Evolutionary conservation across 2,797 vertebrate species (phyloP).

Genomic region (Champsocephalus gunnari): DNA sequence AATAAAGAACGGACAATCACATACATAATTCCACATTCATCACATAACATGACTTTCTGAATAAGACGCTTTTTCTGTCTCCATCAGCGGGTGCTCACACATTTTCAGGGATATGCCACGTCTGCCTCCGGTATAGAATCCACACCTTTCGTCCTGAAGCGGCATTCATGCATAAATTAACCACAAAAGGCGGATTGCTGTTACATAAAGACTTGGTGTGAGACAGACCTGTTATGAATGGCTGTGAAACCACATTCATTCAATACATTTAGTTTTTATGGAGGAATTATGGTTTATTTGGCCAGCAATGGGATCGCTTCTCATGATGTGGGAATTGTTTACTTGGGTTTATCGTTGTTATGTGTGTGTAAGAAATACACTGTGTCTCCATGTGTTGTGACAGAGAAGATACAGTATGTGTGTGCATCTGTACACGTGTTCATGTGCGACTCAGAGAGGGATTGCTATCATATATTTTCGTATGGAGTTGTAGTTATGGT

Average conservation of each 20-base stretch:
- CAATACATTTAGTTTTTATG: neutral
- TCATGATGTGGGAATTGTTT: neutral
- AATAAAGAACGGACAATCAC: no score
- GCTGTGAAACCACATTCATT: slow-evolving; percentile 2
- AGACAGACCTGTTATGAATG: slow-evolving; percentile 2
- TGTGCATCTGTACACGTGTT: neutral
- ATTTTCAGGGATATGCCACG: slow-evolving; percentile 4
- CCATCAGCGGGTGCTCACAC: slow-evolving; percentile 17
- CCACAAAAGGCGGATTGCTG: slow-evolving; percentile 3
- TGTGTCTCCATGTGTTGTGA: neutral
- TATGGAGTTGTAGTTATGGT: neutral
- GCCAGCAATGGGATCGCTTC: accelerated
- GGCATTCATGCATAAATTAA: slow-evolving; percentile 17
- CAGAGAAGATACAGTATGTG: neutral
- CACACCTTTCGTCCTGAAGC: slow-evolving; percentile 23
- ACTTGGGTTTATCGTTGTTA: neutral
- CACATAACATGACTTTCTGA: neutral
- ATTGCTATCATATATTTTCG: neutral
- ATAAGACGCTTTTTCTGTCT: neutral
- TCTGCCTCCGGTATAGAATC: slow-evolving; percentile 12
- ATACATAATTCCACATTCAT: neutral
- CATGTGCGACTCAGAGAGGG: no score
- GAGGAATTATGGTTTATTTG: neutral
- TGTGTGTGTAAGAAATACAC: neutral
- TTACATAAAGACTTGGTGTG: slow-evolving; percentile 4